Evolutionary conservation across 2,113 vertebrate genomes (phyloP), one percentile per base, ranked within the genome.

Genomic region (Pholis gunnellus): DNA sequence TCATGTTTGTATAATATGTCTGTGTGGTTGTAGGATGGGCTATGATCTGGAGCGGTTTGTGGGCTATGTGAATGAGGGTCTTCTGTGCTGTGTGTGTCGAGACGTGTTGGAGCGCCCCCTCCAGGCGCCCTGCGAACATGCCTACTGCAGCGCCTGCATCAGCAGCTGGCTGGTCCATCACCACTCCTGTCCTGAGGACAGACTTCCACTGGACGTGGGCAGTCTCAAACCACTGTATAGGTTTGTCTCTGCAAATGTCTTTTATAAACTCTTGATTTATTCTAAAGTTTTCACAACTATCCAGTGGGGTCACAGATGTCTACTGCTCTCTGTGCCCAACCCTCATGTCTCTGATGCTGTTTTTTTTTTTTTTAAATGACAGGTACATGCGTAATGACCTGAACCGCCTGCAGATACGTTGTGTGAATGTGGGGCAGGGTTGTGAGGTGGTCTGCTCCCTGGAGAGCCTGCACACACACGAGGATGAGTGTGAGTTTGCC

Each of bases 321-420:
- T 10, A 1, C 56, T 27, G 22, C 29, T 46, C 25, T 83, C 9
- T 1, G 9, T 72, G 48, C 31, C 38, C 57, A 34, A 6, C 5
- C 10, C 17, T 29, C 18, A 31, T 8, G 60, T 31, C 17, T 78
- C 34, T 20, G n/a, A 68, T 11, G 10, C 13, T 66, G 13, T 59
- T 25, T 61, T 11, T 82, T 34, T 66, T 9, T 59, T 25, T 61
- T 11, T 82, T 34, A 6, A 13, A 60, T 54, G 44, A 42, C 88
- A 97, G 97, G 65, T 98, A 98, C 17, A 98, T 98, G 97, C 94
- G 95, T 69, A 98, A 98, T 78, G 96, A 98, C 91, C 94, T 97
- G 89, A 96, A 92, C 75, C 93, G 95, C 31, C 95, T 98, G 81
- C 97, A 97, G 93, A 93, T 98, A 2, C 96, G 94, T 7, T 98